Evolutionary conservation across 2,888 invertebrate genomes (phyloP), one percentile per base, ranked within the genome.

Genomic region (Amphipyra tragopoginis): DNA sequence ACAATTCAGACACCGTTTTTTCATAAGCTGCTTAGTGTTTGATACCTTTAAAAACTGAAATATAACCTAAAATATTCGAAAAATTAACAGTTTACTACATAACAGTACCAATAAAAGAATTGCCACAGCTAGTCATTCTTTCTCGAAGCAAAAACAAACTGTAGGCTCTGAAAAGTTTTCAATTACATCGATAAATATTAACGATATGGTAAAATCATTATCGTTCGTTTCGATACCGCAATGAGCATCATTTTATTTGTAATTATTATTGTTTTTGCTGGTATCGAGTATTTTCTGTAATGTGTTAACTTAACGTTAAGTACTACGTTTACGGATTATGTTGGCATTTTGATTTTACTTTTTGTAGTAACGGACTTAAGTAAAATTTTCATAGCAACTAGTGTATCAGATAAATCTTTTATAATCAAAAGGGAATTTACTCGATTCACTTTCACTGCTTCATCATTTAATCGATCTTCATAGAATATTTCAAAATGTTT

Each of bases 161-260:
- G 5, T 0, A 44, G 5, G 15, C 14, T 2, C 62, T 47, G 51
- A 47, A 53, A 57, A 53, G 29, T 47, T 48, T 47, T 61, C 15
- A 48, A 60, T 55, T 65, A 50, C 58, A 40, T 13, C 29, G 55
- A 58, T 68, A 40, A 65, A 57, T 49, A 39, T 47, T 29, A 38
- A 38, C 33, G 9, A 45, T 39, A 4, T n/a, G 38, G 42, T 50
- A 15, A 4, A 39, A 14, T 42, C n/a, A 56, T 60, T 53, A 39
- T 26, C 15, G 10, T 52, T 58, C 34, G 51, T 11, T 43, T 26
- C 13, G 11, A 26, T 14, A 10, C 56, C 10, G 7, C 33, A 62
- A 57, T 39, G 42, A 43, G 15, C n/a, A 8, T 40, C 13, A 68
- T 45, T 68, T 26, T 15, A 21, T 57, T 44, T 34, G 14, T 50